Evolutionary conservation across 1,140 invertebrate species (phyloP), one percentile per base, ranked within the genome.

Genomic region (Batillaria attramentaria): DNA sequence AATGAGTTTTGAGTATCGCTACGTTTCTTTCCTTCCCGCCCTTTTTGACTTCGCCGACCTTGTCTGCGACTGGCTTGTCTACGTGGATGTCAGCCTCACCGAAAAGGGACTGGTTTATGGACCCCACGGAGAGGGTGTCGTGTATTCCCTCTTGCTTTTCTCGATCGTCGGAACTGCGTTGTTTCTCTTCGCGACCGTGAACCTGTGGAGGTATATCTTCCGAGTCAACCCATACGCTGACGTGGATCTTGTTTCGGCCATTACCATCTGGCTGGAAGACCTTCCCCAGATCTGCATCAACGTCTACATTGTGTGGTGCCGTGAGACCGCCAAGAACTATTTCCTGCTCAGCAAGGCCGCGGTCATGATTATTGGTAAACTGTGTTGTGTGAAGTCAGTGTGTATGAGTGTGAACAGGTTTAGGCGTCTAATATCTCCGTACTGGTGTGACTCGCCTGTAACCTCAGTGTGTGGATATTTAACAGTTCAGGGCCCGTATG

Each of bases 51-150:
- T 79, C 13, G 77, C 75, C 6, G 88, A 89, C 76, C 79, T 88
- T 31, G 20, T 88, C 60, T 80, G 79, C 80, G 88, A 89, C 77
- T 89, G 88, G 88, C 77, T 87, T 31, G 75, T 89, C n/a, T 89
- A 85, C 75, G 60, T 41, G 16, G 85, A 89, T 75, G 83, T 89
- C 5, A 50, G 65, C 18, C 43, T 78, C 28, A 83, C 81, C 13
- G 72, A 87, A 39, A 80, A 84, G n/a, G 88, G 88, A 18, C 78
- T 89, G 20, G 88, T 89, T 8, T 87, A 84, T 35, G 88, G 88
- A 5, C 84, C 85, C 18, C 83, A 83, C 1, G 77, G 80, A 1
- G 68, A 80, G 16, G 42, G 46, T 0, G 68, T 84, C 16, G 79
- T 80, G 10, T 82, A 80, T 42, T 72, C 73, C 20, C 70, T 89